A percentile compares a stretch with the other conserved stretches of the same genome.
phyloP scores from a whole-genome alignment of 2,888 invertebrate genomes.

The Xiphydria camelus region DNA sequence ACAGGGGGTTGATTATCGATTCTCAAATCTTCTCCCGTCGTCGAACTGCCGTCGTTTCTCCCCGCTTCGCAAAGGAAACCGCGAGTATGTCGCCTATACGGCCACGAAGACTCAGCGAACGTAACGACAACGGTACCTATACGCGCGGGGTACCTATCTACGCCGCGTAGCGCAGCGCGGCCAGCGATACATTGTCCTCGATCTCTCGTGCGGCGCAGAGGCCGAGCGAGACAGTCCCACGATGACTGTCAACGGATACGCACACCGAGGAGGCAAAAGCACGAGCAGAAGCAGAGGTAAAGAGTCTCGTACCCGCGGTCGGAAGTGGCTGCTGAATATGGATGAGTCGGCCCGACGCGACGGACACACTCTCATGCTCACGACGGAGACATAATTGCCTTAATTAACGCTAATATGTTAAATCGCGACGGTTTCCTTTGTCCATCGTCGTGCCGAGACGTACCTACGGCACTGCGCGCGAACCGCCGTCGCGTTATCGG shows the following conservation, averaged over 20 bases:
- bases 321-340: constrained; percentile 55
- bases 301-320: constrained; percentile 36
- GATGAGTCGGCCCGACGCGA: constrained; percentile 53
- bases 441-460: constrained; percentile 33
- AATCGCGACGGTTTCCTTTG: constrained; percentile 56
- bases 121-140: no score
- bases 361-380: constrained; percentile 57
- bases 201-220: no score
- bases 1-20: no score
- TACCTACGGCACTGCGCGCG: neutral
- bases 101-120: no score
- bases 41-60: no score
- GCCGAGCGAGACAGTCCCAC: constrained; percentile 44
- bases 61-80: no score
- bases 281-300: constrained; percentile 1
- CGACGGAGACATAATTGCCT: constrained; percentile 57
- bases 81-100: no score
- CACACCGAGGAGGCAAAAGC: constrained; percentile 3
- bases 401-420: constrained; percentile 59
- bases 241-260: constrained; percentile 37
- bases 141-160: no score
- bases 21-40: no score
- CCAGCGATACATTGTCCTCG: constrained; percentile 36
- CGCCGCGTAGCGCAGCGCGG: no score
- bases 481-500: neutral